Conservation (phyloP, 2,888 invertebrate genomes). For the Caenorhabditis panamensis region DNA sequence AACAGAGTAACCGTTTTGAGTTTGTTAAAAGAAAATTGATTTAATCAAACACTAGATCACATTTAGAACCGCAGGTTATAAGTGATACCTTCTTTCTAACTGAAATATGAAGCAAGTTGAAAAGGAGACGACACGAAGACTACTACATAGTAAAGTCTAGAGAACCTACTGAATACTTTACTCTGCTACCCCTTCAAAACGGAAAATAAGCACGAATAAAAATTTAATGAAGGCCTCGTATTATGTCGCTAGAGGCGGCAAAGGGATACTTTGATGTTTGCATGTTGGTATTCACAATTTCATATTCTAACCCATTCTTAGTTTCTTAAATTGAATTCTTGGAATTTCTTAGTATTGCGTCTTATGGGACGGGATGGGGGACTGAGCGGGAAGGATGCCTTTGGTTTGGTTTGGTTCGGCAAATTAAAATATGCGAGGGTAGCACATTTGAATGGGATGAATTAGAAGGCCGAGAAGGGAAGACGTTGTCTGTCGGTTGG, state of each 20-base stretch:
- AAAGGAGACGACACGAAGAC: conserved; percentile 9
- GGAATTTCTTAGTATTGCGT: neutral
- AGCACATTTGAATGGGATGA: conserved; percentile 41
- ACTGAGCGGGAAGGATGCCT: neutral
- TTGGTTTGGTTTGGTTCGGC: conserved; percentile 10
- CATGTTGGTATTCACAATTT: neutral
- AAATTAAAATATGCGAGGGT: conserved; percentile 46
- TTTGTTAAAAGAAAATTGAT: no score
- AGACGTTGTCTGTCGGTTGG: neutral
- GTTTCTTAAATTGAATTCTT: neutral
- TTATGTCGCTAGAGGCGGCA: conserved; percentile 47
- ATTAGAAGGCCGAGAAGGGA: conserved; percentile 40
- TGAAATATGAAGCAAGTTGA: neutral
- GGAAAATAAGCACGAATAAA: conserved; percentile 52
- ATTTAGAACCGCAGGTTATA: no score
- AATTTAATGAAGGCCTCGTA: conserved; percentile 53
- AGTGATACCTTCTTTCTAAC: no score
- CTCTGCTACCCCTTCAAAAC: conserved; percentile 22
- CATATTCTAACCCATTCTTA: neutral
- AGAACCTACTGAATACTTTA: conserved; percentile 40
- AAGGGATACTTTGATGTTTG: conserved; percentile 17
- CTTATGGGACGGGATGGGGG: neutral
- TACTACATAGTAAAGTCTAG: conserved; percentile 14
- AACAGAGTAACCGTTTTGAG: no score
- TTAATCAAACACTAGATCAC: no score